Percentiles rank a stretch among this genome's conserved stretches.
Conservation (phyloP, 2,888 invertebrate genomes). For the Drosophila borealis region DNA sequence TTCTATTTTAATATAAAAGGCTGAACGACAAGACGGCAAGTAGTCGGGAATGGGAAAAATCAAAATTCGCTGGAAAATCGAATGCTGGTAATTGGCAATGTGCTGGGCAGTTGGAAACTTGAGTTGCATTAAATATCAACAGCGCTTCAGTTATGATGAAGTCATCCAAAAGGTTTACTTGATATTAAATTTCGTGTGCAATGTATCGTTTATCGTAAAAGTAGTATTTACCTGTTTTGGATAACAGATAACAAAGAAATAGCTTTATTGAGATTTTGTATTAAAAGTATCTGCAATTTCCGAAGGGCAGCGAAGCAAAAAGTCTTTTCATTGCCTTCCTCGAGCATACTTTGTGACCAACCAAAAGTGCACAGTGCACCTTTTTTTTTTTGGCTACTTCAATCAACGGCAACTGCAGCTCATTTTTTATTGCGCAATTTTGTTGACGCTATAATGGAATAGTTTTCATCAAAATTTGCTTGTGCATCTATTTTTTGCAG, state of each 20-base stretch:
- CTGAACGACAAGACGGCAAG: too few relatives aligned
- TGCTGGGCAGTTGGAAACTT: too few relatives aligned
- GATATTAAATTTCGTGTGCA: too few relatives aligned
- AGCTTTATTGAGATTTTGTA: neutral
- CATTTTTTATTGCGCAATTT: constrained; percentile 13
- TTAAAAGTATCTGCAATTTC: constrained; percentile 4
- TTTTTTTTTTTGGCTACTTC: neutral
- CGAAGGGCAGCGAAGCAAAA: constrained; percentile 1
- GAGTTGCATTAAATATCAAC: too few relatives aligned
- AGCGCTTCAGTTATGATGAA: too few relatives aligned
- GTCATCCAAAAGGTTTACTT: too few relatives aligned
- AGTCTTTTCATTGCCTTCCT: neutral
- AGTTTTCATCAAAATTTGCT: constrained; percentile 17
- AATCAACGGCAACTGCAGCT: neutral
- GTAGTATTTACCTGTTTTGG: too few relatives aligned
- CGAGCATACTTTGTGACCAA: neutral
- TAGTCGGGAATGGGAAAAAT: too few relatives aligned
- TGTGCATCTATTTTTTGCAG: constrained; percentile 85
- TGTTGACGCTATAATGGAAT: constrained; percentile 19
- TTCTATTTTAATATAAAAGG: too few relatives aligned
- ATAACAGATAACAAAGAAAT: neutral
- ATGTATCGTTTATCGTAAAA: too few relatives aligned
- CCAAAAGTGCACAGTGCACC: constrained; percentile 8
- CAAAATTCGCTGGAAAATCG: too few relatives aligned
- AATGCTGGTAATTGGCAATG: too few relatives aligned